Evolutionary conservation across 2,797 vertebrate species (phyloP).

Genomic region (Ispidina lecontei): DNA sequence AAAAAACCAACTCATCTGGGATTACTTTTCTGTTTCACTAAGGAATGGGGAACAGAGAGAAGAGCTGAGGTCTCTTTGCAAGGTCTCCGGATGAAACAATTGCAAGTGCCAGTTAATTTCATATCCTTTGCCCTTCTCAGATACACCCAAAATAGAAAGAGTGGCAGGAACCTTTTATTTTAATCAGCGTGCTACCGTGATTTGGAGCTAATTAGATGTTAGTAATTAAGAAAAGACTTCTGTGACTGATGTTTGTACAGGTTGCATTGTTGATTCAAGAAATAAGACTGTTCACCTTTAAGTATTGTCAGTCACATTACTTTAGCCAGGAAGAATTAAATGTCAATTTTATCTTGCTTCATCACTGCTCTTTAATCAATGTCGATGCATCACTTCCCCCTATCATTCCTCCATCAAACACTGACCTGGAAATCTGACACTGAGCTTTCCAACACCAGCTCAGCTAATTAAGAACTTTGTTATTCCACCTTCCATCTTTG

Average conservation of each 20-base stretch:
- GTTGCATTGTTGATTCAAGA: slow-evolving; percentile 59
- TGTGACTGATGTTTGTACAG: slow-evolving; percentile 43
- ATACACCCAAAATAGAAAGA: slow-evolving; percentile 9
- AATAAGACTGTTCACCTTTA: slow-evolving; percentile 62
- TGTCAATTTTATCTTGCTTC: slow-evolving; percentile 75
- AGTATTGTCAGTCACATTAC: slow-evolving; percentile 65
- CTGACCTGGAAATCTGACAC: slow-evolving; percentile 74
- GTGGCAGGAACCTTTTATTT: slow-evolving; percentile 10
- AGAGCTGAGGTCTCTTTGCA: background rate
- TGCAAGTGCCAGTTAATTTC: slow-evolving; percentile 31
- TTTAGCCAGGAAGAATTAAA: slow-evolving; percentile 70
- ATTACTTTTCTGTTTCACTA: background rate
- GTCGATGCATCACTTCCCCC: slow-evolving; percentile 54
- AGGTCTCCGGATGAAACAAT: background rate
- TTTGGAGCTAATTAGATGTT: slow-evolving; percentile 50
- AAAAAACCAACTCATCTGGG: background rate
- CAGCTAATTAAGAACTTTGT: slow-evolving; percentile 74
- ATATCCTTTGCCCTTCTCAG: background rate
- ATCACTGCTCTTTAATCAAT: slow-evolving; percentile 78
- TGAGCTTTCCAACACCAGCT: slow-evolving; percentile 59
- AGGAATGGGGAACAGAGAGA: background rate
- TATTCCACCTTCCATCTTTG: slow-evolving; percentile 66
- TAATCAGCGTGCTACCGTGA: background rate
- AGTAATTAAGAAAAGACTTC: slow-evolving; percentile 46
- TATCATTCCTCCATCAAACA: slow-evolving; percentile 68